A percentile compares a stretch with the other conserved stretches of the same genome.
Conservation (phyloP, 2,113 vertebrate genomes). For the Saguinus imperator region DNA sequence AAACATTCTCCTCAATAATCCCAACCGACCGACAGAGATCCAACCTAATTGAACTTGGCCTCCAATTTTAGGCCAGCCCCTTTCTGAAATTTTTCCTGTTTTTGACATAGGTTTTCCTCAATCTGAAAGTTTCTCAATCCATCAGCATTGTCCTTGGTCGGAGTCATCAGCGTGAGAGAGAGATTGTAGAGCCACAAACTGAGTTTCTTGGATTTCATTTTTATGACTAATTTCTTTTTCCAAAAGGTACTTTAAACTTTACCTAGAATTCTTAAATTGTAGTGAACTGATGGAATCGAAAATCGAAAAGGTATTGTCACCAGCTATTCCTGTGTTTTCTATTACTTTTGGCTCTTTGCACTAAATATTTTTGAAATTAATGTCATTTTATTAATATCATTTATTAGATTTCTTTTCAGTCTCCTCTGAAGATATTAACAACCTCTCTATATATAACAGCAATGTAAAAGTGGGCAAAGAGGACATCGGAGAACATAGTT, state of each 20-base stretch:
- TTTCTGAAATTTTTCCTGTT: not conserved
- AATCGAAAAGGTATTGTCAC: not conserved
- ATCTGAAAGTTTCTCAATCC: not conserved
- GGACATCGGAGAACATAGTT: not conserved
- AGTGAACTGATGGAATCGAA: not conserved
- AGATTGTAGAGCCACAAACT: not conserved
- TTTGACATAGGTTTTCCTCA: not conserved
- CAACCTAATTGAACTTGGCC: not conserved
- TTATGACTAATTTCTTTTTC: not conserved
- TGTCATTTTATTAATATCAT: not conserved
- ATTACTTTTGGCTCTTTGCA: not conserved
- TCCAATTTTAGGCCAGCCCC: not conserved
- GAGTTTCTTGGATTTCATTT: not conserved
- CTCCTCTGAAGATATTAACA: slow-evolving; percentile 1
- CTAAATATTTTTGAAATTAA: slow-evolving; percentile 21
- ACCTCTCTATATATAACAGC: not conserved
- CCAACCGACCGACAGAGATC: not conserved
- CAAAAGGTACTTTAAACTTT: not conserved
- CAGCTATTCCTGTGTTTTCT: not conserved
- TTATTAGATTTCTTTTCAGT: not conserved
- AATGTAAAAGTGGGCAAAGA: slow-evolving; percentile 20
- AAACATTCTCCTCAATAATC: not conserved
- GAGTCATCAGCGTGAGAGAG: not conserved
- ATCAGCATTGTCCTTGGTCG: not conserved
- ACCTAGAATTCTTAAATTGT: not conserved